Evolutionary conservation across 2,113 vertebrate genomes (phyloP).

Genomic region (Aegithalos caudatus): DNA sequence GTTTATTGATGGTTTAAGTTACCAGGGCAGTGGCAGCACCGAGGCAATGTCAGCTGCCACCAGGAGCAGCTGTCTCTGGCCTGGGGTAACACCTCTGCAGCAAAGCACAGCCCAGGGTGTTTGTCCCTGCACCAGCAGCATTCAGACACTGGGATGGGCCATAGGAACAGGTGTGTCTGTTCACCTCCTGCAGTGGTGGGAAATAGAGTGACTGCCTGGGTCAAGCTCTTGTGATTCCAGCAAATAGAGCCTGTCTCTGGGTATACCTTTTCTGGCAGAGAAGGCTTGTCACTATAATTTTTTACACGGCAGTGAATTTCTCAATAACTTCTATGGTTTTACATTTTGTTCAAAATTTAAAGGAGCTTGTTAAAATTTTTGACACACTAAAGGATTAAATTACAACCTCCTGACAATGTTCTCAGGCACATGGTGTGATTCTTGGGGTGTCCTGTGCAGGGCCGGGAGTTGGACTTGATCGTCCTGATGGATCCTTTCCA

Average conservation of each 20-base stretch:
- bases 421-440: background rate
- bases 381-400: background rate
- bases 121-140: background rate
- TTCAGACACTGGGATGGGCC: background rate
- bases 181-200: background rate
- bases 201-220: background rate
- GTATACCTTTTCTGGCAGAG: background rate
- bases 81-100: background rate
- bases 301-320: background rate
- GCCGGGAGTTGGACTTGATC: background rate
- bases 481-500: background rate
- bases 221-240: background rate
- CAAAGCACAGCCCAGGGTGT: accelerated
- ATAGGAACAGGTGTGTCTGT: background rate
- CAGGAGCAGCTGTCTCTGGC: background rate
- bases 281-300: background rate
- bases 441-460: background rate
- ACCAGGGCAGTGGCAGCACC: background rate
- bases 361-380: background rate
- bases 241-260: background rate
- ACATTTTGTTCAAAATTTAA: background rate
- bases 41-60: background rate
- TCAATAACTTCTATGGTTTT: background rate
- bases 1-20: background rate
- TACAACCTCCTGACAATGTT: background rate